Evolutionary conservation across 2,888 invertebrate genomes (phyloP).

Genomic region (Synergus gifuensis): DNA sequence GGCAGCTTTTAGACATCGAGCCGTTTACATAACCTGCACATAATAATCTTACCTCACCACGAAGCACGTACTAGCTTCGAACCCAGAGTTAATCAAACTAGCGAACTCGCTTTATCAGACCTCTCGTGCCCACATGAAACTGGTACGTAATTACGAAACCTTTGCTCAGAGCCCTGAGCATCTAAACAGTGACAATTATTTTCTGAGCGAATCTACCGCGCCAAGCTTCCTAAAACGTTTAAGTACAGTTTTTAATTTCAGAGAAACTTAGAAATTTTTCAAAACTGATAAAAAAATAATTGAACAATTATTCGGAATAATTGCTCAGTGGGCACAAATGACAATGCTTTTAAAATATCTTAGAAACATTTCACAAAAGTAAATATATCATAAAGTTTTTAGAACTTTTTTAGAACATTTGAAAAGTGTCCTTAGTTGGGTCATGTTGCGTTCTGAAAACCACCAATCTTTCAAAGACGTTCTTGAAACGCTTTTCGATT

Average conservation of each 20-base stretch:
- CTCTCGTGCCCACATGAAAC: not conserved
- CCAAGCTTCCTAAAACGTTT: not conserved
- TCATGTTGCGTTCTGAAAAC: too few species aligned
- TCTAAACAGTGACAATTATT: slow-evolving; percentile 16
- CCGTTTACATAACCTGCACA: not conserved
- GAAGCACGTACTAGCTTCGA: slow-evolving; percentile 13
- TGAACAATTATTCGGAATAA: too few species aligned
- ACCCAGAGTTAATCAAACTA: slow-evolving; percentile 31
- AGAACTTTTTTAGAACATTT: too few species aligned
- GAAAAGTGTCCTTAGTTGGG: too few species aligned
- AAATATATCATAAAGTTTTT: too few species aligned
- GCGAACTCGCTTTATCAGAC: slow-evolving; percentile 18
- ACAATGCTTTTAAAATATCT: too few species aligned
- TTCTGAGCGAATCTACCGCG: not conserved
- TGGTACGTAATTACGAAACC: slow-evolving; percentile 18
- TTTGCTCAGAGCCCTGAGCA: slow-evolving; percentile 5
- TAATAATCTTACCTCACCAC: slow-evolving; percentile 4
- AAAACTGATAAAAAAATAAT: not conserved
- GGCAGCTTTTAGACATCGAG: not conserved
- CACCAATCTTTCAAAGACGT: too few species aligned
- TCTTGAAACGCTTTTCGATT: too few species aligned
- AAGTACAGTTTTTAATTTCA: not conserved
- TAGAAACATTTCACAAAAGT: too few species aligned
- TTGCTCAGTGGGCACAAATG: too few species aligned
- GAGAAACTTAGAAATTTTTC: not conserved